A percentile compares a stretch with the other conserved stretches of the same genome.
Evolutionary conservation across 2,797 vertebrate species (phyloP).

Genomic region (Acanthurus lineatus): DNA sequence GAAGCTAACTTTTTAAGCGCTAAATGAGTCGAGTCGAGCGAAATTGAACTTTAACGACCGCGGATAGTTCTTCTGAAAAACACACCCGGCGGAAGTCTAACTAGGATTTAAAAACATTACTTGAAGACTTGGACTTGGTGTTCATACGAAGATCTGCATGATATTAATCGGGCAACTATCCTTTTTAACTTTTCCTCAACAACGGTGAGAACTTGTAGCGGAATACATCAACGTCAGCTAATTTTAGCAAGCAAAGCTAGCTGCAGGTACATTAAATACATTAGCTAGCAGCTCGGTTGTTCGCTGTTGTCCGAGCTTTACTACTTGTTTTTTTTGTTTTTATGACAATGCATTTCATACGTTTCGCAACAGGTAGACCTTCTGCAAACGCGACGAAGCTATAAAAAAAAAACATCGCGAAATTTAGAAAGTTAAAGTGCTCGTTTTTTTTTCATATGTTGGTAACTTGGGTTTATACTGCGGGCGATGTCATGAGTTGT

Average conservation of each 20-base stretch:
- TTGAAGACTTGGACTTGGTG: neutral
- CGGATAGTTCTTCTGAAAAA: constrained; percentile 47
- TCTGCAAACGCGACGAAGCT: constrained; percentile 34
- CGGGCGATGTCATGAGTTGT: constrained; percentile 40
- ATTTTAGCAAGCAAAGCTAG: constrained; percentile 59
- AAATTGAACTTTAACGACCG: constrained; percentile 70
- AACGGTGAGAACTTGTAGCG: constrained; percentile 31
- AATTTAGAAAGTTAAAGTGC: neutral
- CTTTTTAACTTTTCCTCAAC: constrained; percentile 44
- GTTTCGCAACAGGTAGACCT: constrained; percentile 68
- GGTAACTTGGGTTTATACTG: constrained; percentile 5
- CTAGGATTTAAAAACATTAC: constrained; percentile 16
- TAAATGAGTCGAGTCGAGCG: constrained; percentile 45
- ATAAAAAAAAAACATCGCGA: neutral
- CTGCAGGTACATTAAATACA: constrained; percentile 46
- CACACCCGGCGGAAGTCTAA: constrained; percentile 44
- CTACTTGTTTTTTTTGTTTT: constrained; percentile 29
- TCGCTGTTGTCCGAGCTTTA: neutral
- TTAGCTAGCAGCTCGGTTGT: constrained; percentile 47
- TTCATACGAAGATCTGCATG: neutral
- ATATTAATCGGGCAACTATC: neutral
- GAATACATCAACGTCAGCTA: constrained; percentile 49
- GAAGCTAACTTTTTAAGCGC: constrained; percentile 60
- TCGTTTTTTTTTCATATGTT: constrained; percentile 11
- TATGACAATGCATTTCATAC: constrained; percentile 38